These are phyloP conservation scores for Rhinolophus sinicus DNA, from an alignment of 2,113 vertebrate genomes.

Conservation along the genomic window DNA sequence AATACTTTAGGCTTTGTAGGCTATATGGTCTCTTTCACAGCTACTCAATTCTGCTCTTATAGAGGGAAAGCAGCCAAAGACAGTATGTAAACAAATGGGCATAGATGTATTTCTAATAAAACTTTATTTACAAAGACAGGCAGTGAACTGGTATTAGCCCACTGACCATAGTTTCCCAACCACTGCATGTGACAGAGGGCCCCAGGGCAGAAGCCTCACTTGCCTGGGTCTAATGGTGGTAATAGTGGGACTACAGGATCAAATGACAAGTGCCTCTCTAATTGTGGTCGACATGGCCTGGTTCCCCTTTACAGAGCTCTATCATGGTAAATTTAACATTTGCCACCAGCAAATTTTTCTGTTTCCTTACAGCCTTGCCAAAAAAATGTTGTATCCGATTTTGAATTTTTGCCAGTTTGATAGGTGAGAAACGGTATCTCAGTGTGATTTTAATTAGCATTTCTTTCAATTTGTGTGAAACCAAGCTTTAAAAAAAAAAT, in stretches of 20 bases:
- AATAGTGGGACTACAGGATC: background rate
- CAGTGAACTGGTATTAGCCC: background rate
- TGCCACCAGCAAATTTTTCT: background rate
- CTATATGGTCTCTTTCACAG: background rate
- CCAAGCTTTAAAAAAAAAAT: background rate
- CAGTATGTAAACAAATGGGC: background rate
- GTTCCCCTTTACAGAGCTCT: background rate
- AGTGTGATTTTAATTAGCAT: background rate
- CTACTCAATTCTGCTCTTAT: background rate
- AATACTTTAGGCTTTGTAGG: background rate
- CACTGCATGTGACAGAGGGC: background rate
- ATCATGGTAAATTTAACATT: background rate
- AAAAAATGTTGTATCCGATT: background rate
- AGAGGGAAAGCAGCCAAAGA: background rate
- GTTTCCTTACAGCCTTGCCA: background rate
- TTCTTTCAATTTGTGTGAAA: background rate
- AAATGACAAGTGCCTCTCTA: background rate
- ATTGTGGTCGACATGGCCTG: background rate
- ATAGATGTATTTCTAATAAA: background rate
- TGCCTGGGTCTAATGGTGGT: background rate
- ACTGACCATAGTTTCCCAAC: background rate
- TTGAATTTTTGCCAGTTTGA: background rate
- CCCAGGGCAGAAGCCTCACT: background rate
- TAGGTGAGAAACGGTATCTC: background rate
- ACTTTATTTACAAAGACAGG: background rate